phyloP scores from a whole-genome alignment of 2,888 invertebrate species.

The Troilus luridus region DNA sequence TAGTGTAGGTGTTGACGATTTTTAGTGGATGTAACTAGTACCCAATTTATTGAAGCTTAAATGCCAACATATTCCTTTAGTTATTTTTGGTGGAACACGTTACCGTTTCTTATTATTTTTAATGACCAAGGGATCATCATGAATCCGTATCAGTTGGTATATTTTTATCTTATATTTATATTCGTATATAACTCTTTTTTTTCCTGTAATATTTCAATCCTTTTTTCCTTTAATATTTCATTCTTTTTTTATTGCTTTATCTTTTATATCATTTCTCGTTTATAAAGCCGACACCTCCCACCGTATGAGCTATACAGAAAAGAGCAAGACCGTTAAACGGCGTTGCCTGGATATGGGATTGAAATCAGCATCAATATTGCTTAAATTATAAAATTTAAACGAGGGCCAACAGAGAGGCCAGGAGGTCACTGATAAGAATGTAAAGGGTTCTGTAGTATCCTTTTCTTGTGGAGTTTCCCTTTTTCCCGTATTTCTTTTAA shows the following conservation, averaged over 20 bases:
- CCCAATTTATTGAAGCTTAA: no score
- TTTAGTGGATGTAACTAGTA: no score
- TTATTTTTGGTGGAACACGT: no score
- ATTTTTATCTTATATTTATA: no score
- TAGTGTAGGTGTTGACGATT: no score
- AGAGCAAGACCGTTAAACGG: background rate
- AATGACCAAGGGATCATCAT: no score
- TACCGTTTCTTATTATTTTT: no score
- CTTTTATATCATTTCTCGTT: no score
- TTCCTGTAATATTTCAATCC: background rate
- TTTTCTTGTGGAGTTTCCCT: background rate
- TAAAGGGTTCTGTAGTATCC: background rate
- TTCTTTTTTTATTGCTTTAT: background rate
- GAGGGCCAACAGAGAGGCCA: constrained; percentile 3
- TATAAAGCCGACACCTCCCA: no score
- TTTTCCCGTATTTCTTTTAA: background rate
- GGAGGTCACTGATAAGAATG: background rate
- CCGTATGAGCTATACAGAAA: background rate
- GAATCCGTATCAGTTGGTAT: no score
- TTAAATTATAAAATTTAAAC: constrained; percentile 14
- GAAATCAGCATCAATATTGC: background rate
- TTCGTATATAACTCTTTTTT: no score
- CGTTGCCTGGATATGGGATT: background rate
- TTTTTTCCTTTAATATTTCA: background rate
- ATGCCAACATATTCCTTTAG: no score